Percentiles rank a stretch among this genome's conserved stretches.
Conservation (phyloP, 2,888 invertebrate genomes). For the Volucella inflata region DNA sequence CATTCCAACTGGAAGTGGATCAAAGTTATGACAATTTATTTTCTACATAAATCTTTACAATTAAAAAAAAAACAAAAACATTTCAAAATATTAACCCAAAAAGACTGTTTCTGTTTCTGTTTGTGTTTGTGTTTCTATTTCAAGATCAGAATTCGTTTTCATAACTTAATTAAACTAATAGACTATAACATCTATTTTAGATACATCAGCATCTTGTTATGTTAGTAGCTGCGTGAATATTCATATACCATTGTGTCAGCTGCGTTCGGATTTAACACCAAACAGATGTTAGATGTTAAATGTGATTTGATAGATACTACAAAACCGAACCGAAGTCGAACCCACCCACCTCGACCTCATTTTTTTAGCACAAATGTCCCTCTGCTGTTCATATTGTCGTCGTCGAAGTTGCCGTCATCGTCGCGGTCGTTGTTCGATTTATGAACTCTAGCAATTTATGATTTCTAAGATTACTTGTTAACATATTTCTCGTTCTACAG, state of each 20-base stretch:
- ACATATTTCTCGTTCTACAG: conserved; percentile 32
- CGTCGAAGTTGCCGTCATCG: not conserved
- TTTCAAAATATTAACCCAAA: not conserved
- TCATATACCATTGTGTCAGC: conserved; percentile 22
- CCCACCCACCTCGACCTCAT: conserved; percentile 50
- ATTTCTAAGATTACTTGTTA: conserved; percentile 42
- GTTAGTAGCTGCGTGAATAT: conserved; percentile 49
- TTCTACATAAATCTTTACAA: not conserved
- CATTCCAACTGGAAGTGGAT: not conserved
- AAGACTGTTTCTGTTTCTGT: not conserved
- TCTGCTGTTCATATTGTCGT: too few relatives aligned
- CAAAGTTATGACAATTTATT: not conserved
- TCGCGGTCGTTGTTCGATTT: conserved; percentile 23
- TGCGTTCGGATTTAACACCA: conserved; percentile 36
- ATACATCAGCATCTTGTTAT: conserved; percentile 2
- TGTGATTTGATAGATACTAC: too few relatives aligned
- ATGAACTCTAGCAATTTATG: conserved; percentile 48
- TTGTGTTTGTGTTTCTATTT: not conserved
- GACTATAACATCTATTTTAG: conserved; percentile 22
- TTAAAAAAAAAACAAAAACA: not conserved
- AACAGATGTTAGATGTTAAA: conserved; percentile 36
- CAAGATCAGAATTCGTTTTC: conserved; percentile 1
- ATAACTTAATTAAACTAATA: conserved; percentile 43
- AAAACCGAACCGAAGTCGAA: conserved; percentile 11
- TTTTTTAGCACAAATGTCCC: not conserved